Percentiles rank a stretch among this genome's conserved stretches.
Evolutionary conservation across 2,797 vertebrate species (phyloP).

Genomic region (Pelobates cultripes): DNA sequence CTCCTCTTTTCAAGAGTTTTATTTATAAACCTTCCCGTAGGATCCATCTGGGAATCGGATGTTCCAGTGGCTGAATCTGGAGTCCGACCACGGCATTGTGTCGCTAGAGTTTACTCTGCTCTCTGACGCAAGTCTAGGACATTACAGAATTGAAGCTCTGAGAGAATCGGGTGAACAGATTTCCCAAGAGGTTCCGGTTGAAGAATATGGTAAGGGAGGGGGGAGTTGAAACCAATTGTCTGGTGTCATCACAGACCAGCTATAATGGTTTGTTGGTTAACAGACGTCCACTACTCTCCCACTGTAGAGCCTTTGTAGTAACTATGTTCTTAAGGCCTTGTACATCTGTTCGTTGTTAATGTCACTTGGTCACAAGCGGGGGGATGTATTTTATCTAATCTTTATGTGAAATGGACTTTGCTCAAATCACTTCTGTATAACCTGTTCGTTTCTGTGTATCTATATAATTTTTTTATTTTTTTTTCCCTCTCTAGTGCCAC

Average conservation of each 20-base stretch:
- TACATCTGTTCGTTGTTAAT: background rate
- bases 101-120: background rate
- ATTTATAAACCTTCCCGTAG: background rate
- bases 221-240: too few relatives aligned
- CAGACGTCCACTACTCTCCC: too few relatives aligned
- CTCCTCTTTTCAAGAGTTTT: too few relatives aligned
- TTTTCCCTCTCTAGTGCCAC: background rate
- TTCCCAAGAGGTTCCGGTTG: background rate
- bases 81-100: background rate
- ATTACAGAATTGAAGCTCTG: background rate
- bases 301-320: too few relatives aligned
- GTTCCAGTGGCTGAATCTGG: background rate
- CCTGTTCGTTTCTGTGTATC: too few relatives aligned
- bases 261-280: too few relatives aligned
- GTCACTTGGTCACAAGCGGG: background rate
- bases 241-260: too few relatives aligned
- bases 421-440: background rate
- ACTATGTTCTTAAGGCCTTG: too few relatives aligned
- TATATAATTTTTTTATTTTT: too few relatives aligned
- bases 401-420: background rate
- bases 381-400: background rate
- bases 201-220: constrained; percentile 16
- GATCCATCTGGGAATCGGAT: constrained; percentile 22
- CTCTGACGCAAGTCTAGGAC: background rate
- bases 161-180: background rate